These are phyloP conservation scores for Callochromis pleurospilus DNA, from an alignment of 2,113 vertebrate genomes.

Conservation along the genomic window DNA sequence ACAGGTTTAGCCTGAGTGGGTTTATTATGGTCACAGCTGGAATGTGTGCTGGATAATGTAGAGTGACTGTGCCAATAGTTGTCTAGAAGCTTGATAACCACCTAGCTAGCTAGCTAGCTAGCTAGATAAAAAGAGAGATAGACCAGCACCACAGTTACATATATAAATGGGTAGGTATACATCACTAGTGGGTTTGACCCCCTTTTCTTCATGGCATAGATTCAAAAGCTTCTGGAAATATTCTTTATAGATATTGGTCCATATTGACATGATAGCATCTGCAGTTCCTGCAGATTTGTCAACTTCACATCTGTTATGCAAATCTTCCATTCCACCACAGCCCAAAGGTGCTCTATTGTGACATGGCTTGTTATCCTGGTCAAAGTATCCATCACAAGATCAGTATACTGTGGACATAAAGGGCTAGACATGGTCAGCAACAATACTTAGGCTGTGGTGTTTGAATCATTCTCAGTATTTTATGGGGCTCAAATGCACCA, in stretches of 20 bases:
- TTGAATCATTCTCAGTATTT: not conserved
- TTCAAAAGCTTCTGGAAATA: not conserved
- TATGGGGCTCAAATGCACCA: not conserved
- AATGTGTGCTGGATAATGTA: not conserved
- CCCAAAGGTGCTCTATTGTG: not conserved
- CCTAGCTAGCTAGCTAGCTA: not conserved
- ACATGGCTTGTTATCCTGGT: not conserved
- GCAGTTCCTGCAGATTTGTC: not conserved
- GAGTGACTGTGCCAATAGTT: not conserved
- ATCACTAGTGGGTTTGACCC: not conserved
- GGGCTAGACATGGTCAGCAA: not conserved
- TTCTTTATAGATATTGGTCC: not conserved
- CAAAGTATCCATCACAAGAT: not conserved
- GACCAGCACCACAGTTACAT: not conserved
- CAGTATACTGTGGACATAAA: not conserved
- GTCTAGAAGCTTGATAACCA: not conserved
- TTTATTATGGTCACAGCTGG: constrained; percentile 17
- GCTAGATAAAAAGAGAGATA: not conserved
- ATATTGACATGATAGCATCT: not conserved
- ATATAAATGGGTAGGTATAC: not conserved
- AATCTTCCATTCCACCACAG: not conserved
- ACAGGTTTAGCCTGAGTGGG: not conserved
- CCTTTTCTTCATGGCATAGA: not conserved
- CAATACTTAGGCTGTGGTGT: not conserved
- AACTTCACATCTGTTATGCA: not conserved